Base-by-base conservation (phyloP, 2,888 invertebrate species). In the Busseola fusca region DNA sequence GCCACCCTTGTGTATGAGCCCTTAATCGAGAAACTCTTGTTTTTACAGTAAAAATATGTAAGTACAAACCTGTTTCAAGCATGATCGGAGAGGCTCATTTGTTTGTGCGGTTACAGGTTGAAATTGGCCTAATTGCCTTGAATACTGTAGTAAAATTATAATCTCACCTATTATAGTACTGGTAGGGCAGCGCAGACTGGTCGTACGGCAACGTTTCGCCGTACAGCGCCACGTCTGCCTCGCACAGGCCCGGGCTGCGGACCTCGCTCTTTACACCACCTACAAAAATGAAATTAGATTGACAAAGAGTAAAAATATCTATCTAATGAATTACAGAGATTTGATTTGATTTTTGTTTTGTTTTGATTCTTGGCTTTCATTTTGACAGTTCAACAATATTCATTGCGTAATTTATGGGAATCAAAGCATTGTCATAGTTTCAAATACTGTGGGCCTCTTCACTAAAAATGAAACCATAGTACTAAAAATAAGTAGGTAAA, bases 251-350 rank as follows among this genome's bases (percentile, higher is more conserved):
- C 59, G 97, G 97, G 93, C 97, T 97, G 86, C 97, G 97, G 85
- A 97, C 97, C 93, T 97, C 97, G 87, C 97, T 97, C 94, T 97
- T 97, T 80, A 97, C 97, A 77, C 96, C 96, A 87, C 95, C 94
- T 84, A 86, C 14, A 64, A 34, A 16, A 69, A 12, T 9, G 2
- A 12, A 21, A 0, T 1, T 37, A 2, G n/a, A 10, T 69, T 50
- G 76, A 27, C 18, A 68, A 1, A 67, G 27, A n/a, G 18, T 25
- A 42, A 37, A 30, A 30, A 7, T 30, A 2, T 3, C 14, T 54
- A n/a, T n/a, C n/a, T n/a, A n/a, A n/a, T 21, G 34, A 60, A 6
- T 0, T 34, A 40, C 34, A 45, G 45, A n/a, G n/a, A n/a, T n/a
- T n/a, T n/a, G n/a, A n/a, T n/a, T n/a, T n/a, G n/a, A n/a, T n/a